Base-by-base conservation (phyloP, 2,113 vertebrate species). In the Anas platyrhynchos region DNA sequence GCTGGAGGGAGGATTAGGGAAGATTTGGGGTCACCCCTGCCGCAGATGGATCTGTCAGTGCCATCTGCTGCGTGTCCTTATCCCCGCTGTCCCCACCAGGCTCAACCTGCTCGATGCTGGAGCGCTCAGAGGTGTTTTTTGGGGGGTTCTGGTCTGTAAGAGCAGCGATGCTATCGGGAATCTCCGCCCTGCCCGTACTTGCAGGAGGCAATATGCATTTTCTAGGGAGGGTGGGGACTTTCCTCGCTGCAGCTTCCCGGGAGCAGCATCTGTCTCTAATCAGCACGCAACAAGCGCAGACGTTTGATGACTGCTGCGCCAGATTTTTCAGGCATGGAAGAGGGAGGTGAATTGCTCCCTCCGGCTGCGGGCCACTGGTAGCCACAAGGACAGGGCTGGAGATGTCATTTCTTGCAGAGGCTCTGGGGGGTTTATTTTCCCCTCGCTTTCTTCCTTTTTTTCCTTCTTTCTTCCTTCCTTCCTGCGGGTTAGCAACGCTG, bases 141-240 rank as follows among this genome's bases (percentile, higher is more conserved):
- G 11, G 38, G 38, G 21, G 1, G 1, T 1, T 34, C 32, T 26
- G 23, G 25, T 48, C 75, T 52, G 59, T 36, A 20, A 38, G 27
- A 63, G n/a, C 13, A 11, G 68, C 2, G 89, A 96, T 96, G 83
- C 68, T 91, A 83, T 93, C 93, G 1, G 65, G 68, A 91, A 58
- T 1, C 20, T 0, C 6, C 7, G 73, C 89, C 63, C 79, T 95
- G 95, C 91, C 87, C 3, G 13, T 13, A 67, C 91, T 96, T 91
- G 96, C 93, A 91, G 72, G 66, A 88, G 79, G 68, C 52, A 77
- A 90, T 34, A 72, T 59, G 52, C 38, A n/a, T 26, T 74, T 1
- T 0, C 68, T 14, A 46, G 0, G 0, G 38, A 93, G 89, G 85
- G 91, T 91, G 90, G 93, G 95, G 91, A 93, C 83, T 94, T 96